Evolutionary conservation across 2,888 invertebrate species (phyloP), one percentile per base, ranked within the genome.

Genomic region (Ceramica pisi): DNA sequence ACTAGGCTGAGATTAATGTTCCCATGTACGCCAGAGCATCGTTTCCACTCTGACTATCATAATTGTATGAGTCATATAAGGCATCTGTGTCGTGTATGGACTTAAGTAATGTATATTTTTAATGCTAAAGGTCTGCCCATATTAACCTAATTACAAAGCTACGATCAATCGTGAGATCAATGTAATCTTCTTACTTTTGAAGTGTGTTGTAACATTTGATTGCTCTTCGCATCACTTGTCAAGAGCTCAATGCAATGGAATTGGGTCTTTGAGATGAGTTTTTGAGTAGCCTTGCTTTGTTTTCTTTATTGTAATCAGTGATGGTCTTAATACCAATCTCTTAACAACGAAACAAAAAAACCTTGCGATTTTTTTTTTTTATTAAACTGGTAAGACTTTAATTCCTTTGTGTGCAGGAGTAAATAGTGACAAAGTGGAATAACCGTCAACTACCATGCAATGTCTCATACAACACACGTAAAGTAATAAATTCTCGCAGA

Each of bases 71-170:
- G 41, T 78, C 74, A 82, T 66, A 82, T 71, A 46, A 12, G 19
- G 31, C 65, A 79, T 78, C 83, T 82, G 83, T 82, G 62, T 66
- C 82, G 56, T 65, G 6, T 56, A 72, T 51, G 48, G 48, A 46
- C 46, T 19, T 41, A 41, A 19, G 19, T 46, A 46, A 46, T 46
- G 46, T 19, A 46, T 46, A 10, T 41, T 41, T 46, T 19, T 46
- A 46, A 46, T 46, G 46, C 46, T 46, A 46, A 46, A 67, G 57
- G 65, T 59, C 67, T 74, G 60, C 5, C 51, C 77, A 65, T 65
- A 72, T 53, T 64, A 79, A 61, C 64, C 64, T 61, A 72, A 64
- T 70, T 55, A 38, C 69, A 14, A 46, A 38, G 77, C 53, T 72
- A 63, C 66, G 56, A 21, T 46, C 78, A 63, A 78, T 73, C 67